Base-by-base conservation (phyloP, 2,113 vertebrate species). In the Chunga burmeisteri region DNA sequence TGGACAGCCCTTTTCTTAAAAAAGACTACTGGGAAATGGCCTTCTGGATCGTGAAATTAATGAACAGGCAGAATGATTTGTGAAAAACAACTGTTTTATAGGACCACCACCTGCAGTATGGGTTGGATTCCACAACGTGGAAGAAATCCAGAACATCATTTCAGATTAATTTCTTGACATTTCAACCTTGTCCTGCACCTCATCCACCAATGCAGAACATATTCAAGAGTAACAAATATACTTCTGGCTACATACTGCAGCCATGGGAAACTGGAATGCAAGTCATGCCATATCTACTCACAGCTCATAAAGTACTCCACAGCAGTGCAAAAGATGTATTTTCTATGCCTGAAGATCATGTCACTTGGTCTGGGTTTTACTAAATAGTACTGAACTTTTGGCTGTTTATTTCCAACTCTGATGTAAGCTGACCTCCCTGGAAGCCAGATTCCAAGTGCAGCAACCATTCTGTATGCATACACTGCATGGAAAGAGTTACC, bases 301-400 rank as follows among this genome's bases (percentile, higher is more conserved):
- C 97, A 97, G 96, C 86, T 97, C 93, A 95, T 97, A 96, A 97
- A 97, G 67, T 44, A 95, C 74, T 96, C 94, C 74, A 77, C 81
- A 95, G 65, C 67, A 82, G 66, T 81, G 91, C 62, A 91, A 85
- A 96, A 93, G 86, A 94, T 80, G 50, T 90, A 94, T 96, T 95
- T 97, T 91, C 93, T 95, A 47, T 62, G 89, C 78, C 89, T 96
- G 84, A 91, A 95, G 65, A 95, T 95, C 91, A 83, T 94, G 94
- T 90, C 91, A 78, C 62, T 95, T 85, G 78, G 93, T 94, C 89
- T 97, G 93, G 62, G 47, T 91, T 97, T 95, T 73, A 58, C 95
- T 86, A 90, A 93, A 87, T 73, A 90, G 46, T 34, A 73, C 70
- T 96, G 95, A 95, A 95, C 84, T 95, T 94, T 95, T 95, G 83